Base-by-base conservation (phyloP, 2,113 vertebrate species). In the Mellivora capensis region DNA sequence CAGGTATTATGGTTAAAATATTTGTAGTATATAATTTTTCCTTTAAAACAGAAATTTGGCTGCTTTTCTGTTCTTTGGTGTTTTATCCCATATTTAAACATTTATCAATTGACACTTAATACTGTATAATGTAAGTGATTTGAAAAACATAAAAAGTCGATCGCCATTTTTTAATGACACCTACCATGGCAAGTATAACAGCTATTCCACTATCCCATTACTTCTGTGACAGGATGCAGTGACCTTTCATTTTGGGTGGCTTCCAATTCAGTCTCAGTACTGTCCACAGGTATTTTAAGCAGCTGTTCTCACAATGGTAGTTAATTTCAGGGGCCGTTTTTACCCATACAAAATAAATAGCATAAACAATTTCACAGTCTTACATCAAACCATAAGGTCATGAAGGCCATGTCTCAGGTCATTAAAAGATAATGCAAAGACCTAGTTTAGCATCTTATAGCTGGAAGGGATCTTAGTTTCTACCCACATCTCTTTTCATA, bases 371-470 rank as follows among this genome's bases (percentile, higher is more conserved):
- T 87, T 94, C 72, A 79, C 39, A 93, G 71, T 87, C 57, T 89
- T 79, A 21, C 23, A 82, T 83, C 61, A 88, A 94, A 91, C 31
- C 95, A 87, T 69, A 67, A 42, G 25, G 44, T 94, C 79, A 95
- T 91, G 8, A 76, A 87, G 44, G 14, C 6, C 47, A 59, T 21
- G 39, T 76, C 80, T 97, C 54, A 87, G 29, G 61, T 4, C 42
- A 86, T 80, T 61, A 83, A 67, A 97, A 97, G 94, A 86, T 91
- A 97, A 77, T 57, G 47, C 44, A 93, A 94, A 93, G 52, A 31
- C 39, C 14, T 52, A 71, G 29, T 42, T 93, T 80, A 91, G 34
- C 67, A 80, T 83, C 42, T 83, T 64, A 49, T 2, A 79, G 61
- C 37, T 67, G 5, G 39, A 54, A 91, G 12, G 10, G 1, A 88